Conservation (phyloP, 1,140 invertebrate genomes). For the Heterodera carotae region DNA sequence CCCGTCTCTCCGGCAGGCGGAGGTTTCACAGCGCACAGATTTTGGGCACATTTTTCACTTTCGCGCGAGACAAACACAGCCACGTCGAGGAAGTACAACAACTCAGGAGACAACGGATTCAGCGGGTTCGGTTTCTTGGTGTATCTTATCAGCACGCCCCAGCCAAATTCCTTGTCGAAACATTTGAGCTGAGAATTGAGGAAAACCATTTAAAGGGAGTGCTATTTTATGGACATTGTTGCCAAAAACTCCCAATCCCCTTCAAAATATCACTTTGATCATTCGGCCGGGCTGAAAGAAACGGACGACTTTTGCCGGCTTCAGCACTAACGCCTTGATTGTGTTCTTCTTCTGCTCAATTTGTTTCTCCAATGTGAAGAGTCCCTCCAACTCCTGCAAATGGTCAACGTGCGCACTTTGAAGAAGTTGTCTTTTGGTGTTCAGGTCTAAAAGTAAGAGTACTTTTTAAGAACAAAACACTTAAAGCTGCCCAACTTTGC, state of each 20-base stretch:
- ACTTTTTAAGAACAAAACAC: neutral
- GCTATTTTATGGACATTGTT: too few relatives aligned
- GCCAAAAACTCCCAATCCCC: slow-evolving; percentile 23
- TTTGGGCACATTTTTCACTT: slow-evolving; percentile 26
- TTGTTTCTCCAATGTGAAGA: slow-evolving; percentile 82
- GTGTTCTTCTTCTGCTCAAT: slow-evolving; percentile 76
- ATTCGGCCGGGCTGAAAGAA: slow-evolving; percentile 91
- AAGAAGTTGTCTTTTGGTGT: slow-evolving; percentile 72
- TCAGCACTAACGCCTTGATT: slow-evolving; percentile 76
- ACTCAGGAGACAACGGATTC: slow-evolving; percentile 76
- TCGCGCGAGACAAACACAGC: slow-evolving; percentile 35
- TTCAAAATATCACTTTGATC: slow-evolving; percentile 74
- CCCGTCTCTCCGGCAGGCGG: slow-evolving; percentile 34
- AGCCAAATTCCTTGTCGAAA: slow-evolving; percentile 84
- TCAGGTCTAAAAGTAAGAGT: slow-evolving; percentile 34
- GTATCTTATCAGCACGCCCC: slow-evolving; percentile 92
- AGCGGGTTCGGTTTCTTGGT: slow-evolving; percentile 71
- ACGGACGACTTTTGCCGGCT: slow-evolving; percentile 84
- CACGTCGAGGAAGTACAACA: slow-evolving; percentile 39
- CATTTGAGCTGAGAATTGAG: slow-evolving; percentile 75
- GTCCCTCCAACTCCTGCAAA: slow-evolving; percentile 79
- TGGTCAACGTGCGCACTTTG: slow-evolving; percentile 70
- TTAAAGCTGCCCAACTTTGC: slow-evolving; percentile 72
- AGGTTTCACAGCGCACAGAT: slow-evolving; percentile 37
- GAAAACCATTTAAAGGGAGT: neutral